A percentile compares a stretch with the other conserved stretches of the same genome.
phyloP scores from a whole-genome alignment of 2,797 vertebrate genomes.

The Poeciliopsis gracilis region DNA sequence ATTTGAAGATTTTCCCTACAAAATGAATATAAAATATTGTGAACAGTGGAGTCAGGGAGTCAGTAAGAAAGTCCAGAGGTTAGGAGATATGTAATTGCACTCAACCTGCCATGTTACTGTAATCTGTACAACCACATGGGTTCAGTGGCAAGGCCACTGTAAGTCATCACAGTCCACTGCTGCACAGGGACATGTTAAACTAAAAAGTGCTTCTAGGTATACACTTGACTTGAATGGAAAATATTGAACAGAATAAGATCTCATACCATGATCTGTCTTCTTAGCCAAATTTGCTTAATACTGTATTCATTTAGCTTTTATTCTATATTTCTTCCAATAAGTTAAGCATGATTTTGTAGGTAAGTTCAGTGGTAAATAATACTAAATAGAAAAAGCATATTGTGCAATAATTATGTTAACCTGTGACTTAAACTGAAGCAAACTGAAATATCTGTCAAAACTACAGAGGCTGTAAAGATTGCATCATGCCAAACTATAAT shows the following conservation, averaged over 20 bases:
- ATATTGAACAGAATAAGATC: not conserved
- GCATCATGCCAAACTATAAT: not conserved
- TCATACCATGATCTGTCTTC: not conserved
- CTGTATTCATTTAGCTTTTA: not conserved
- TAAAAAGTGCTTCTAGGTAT: not conserved
- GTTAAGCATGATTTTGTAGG: not conserved
- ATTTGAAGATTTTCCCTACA: not conserved
- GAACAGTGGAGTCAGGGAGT: not conserved
- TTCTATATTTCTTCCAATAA: not conserved
- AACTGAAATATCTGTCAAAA: not conserved
- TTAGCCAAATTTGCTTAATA: not conserved
- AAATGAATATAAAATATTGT: not conserved
- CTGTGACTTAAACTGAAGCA: not conserved
- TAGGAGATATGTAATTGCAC: not conserved
- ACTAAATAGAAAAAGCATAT: not conserved
- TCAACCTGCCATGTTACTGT: not conserved
- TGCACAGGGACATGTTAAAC: not conserved
- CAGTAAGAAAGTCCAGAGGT: not conserved
- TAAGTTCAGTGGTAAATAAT: not conserved
- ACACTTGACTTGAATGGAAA: not conserved
- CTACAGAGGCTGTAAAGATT: not conserved
- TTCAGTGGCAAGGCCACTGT: not conserved
- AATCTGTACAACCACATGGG: constrained; percentile 1
- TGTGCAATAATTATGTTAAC: not conserved
- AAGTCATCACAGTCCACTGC: not conserved